These are phyloP conservation scores for Lottia scabra DNA, from an alignment of 2,888 invertebrate species.

Conservation along the genomic window DNA sequence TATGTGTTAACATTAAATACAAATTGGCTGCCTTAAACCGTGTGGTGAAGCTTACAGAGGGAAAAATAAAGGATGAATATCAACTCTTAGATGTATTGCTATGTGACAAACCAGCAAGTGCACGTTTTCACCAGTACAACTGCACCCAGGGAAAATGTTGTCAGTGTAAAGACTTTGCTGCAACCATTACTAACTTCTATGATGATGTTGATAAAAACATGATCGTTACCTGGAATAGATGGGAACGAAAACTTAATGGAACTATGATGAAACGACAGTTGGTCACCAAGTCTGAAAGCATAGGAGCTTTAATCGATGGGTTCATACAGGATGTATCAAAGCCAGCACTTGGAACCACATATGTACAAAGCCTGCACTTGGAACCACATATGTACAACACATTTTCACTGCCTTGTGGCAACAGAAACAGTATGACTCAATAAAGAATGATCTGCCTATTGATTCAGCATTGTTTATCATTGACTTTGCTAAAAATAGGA, in stretches of 20 bases:
- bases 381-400: slow-evolving; percentile 25
- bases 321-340: slow-evolving; percentile 19
- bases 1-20: slow-evolving; percentile 33
- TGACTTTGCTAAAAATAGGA: slow-evolving; percentile 74
- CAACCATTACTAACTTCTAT: slow-evolving; percentile 22
- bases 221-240: background rate
- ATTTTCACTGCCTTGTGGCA: slow-evolving; percentile 31
- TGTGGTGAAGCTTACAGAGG: background rate
- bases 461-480: slow-evolving; percentile 39
- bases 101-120: slow-evolving; percentile 30
- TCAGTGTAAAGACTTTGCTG: slow-evolving; percentile 21
- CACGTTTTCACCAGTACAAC: slow-evolving; percentile 18
- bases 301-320: background rate
- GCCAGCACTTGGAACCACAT: too few species aligned
- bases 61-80: background rate
- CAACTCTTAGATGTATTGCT: slow-evolving; percentile 27
- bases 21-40: slow-evolving; percentile 29
- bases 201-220: background rate
- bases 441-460: slow-evolving; percentile 25
- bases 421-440: slow-evolving; percentile 23
- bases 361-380: too few species aligned
- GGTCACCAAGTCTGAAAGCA: background rate
- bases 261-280: background rate
- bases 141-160: slow-evolving; percentile 32
- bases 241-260: background rate